Base-by-base conservation (phyloP, 1,140 invertebrate species). In the Maconellicoccus hirsutus region DNA sequence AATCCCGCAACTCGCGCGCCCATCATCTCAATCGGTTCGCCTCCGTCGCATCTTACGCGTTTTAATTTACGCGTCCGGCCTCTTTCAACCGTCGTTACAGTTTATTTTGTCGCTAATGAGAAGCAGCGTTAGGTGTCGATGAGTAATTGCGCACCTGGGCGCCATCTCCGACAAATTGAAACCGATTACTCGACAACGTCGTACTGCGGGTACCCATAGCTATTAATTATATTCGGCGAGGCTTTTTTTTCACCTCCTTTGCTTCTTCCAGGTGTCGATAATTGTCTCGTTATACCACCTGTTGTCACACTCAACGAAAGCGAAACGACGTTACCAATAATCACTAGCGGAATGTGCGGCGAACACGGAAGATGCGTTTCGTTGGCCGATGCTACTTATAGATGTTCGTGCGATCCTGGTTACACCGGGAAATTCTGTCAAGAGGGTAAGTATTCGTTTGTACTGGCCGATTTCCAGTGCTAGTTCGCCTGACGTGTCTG, bases 291-390 rank as follows among this genome's bases (percentile, higher is more conserved):
- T 16, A 6, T 61, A 22, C 14, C 21, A 22, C 7, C 59, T 16
- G 21, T 61, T 6, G 59, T 19, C 19, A 19, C 7, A 4, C 7
- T 61, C 7, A 61, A 61, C 21, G 59, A 19, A 38, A 38, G 33
- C 33, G 33, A 38, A 38, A 38, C 33, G 6, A 38, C 33, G 33
- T 38, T 38, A 38, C 33, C 59, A 22, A 61, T 61, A 61, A 6
- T 61, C n/a, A 7, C 59, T 19, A 19, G 59, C 59, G 59, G 14
- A 29, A 75, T 79, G 23, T 94, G 91, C 77, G 89, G 89, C 63
- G 88, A 90, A 38, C 89, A 92, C 78, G 89, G 91, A 42, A 86
- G 86, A 75, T 93, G 91, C 76, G 81, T 88, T 59, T 84, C 81
- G 75, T 84, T 82, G 73, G 80, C 83, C 39, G 83, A 83, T 52